phyloP scores from a whole-genome alignment of 2,888 invertebrate genomes.

The Erannis defoliaria region DNA sequence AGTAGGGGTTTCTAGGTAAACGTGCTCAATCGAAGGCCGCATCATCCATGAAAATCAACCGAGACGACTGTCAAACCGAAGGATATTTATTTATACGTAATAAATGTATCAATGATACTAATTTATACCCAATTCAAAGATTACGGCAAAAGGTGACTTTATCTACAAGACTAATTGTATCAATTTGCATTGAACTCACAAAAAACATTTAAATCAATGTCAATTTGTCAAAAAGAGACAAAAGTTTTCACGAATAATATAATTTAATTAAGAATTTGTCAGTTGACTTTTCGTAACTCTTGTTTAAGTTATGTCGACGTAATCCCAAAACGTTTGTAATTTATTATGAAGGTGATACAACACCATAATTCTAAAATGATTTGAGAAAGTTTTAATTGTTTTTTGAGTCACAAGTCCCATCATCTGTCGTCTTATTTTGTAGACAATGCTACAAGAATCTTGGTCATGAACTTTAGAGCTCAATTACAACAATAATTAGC shows the following conservation, averaged over 20 bases:
- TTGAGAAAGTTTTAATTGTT: slow-evolving; percentile 40
- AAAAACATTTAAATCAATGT: too few species aligned
- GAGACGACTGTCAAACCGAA: background rate
- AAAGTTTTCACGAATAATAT: slow-evolving; percentile 23
- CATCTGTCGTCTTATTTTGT: background rate
- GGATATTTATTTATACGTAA: background rate
- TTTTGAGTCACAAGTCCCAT: slow-evolving; percentile 16
- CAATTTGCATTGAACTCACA: too few species aligned
- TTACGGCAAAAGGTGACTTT: slow-evolving; percentile 4
- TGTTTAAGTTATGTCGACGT: slow-evolving; percentile 46
- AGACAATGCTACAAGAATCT: background rate
- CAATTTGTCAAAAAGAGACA: slow-evolving; percentile 19
- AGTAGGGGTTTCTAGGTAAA: too few species aligned
- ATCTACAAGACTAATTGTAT: slow-evolving; percentile 9
- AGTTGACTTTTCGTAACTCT: slow-evolving; percentile 45
- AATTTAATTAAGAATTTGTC: slow-evolving; percentile 48
- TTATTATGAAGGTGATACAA: slow-evolving; percentile 36
- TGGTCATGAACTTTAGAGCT: background rate
- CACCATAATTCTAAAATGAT: slow-evolving; percentile 32
- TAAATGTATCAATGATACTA: background rate
- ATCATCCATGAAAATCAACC: too few species aligned
- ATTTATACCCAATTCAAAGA: background rate
- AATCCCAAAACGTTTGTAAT: slow-evolving; percentile 47
- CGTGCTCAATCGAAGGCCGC: too few species aligned
- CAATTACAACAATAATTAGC: background rate